Base-by-base conservation (phyloP, 2,113 vertebrate species). In the Lontra canadensis region DNA sequence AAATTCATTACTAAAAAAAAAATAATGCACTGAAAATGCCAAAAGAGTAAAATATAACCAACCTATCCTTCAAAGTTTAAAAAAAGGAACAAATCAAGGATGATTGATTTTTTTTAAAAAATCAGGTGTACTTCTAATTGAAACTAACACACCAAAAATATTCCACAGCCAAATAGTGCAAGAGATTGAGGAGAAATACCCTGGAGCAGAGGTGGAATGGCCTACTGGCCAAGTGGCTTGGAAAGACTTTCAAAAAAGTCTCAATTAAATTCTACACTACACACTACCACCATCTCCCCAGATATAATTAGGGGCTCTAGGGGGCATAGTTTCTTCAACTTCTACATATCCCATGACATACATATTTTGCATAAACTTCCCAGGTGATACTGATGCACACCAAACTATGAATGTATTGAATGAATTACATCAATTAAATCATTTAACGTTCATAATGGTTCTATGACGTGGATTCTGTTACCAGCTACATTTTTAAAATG, bases 61-160 rank as follows among this genome's bases (percentile, higher is more conserved):
- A 91, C 17, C 20, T 86, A 7, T 36, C 52, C 6, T 78, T 8
- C 52, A 59, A 42, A 73, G 10, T 95, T 88, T 95, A 44, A 97
- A 79, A 44, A 71, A 86, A 86, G 15, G 23, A 93, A 49, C 55
- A 95, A 49, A 15, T 84, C n/a, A 78, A 95, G 79, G 67, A 81
- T 69, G 84, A 85, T 3, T 42, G 5, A 34, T 34, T 49, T 85
- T 88, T 84, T 88, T 79, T n/a, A 63, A n/a, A 76, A 63, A n/a
- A 76, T 87, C 34, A 31, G 5, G 76, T 95, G 69, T 18, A 73
- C 52, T 89, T 67, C 55, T 85, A 81, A 74, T 91, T 20, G 57
- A 95, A 96, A 71, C 3, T 87, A 95, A 90, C 69, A 86, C 36
- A 71, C 21, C 21, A 85, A 86, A 89, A 94, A 79, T 65, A 47